Evolutionary conservation across 2,113 vertebrate species (phyloP).

Genomic region (Polypterus bichir): DNA sequence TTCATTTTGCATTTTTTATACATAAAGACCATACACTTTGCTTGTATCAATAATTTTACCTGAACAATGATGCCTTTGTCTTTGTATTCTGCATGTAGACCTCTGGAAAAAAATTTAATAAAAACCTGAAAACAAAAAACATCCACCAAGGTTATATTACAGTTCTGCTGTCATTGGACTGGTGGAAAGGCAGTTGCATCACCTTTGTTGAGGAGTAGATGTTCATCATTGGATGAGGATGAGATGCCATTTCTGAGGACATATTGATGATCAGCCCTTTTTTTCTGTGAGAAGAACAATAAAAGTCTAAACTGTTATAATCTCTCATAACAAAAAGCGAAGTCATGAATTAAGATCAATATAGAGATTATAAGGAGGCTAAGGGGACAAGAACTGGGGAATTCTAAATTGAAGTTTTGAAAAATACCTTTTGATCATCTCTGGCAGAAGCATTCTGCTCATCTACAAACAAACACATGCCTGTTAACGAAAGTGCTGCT

Average conservation of each 20-base stretch:
- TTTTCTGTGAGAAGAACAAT: constrained; percentile 5
- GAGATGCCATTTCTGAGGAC: neutral
- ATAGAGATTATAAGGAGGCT: too few species aligned
- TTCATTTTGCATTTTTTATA: too few species aligned
- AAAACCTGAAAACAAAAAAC: constrained; percentile 38
- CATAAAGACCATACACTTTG: too few species aligned
- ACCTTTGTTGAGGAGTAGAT: constrained; percentile 18
- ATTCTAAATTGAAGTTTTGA: too few species aligned
- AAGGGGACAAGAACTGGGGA: too few species aligned
- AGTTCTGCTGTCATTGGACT: neutral
- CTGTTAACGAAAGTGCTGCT: neutral
- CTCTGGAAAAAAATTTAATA: constrained; percentile 45
- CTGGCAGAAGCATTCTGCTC: constrained; percentile 22
- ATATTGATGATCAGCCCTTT: constrained; percentile 24
- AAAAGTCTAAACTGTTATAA: neutral
- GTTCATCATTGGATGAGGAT: rapidly evolving
- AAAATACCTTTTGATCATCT: constrained; percentile 22
- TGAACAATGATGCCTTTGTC: constrained; percentile 50
- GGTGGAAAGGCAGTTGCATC: neutral
- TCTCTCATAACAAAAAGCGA: too few species aligned
- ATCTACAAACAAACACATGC: constrained; percentile 12
- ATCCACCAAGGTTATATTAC: neutral
- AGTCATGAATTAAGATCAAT: too few species aligned
- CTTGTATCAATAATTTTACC: constrained; percentile 30
- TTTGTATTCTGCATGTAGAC: constrained; percentile 49